Base-by-base conservation (phyloP, 23 tunicate species). In the Styela clava region DNA sequence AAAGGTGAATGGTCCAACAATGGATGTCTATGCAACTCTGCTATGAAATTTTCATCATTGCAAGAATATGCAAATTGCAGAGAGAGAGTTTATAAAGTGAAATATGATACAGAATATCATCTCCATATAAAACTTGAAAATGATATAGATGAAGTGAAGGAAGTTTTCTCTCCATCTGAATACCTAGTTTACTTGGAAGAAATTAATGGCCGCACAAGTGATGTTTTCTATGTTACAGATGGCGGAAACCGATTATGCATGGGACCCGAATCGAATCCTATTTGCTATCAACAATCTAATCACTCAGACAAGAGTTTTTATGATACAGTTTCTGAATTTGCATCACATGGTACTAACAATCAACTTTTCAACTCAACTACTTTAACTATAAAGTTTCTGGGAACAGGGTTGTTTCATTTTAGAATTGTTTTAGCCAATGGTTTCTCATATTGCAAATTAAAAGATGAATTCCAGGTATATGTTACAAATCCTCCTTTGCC, bases 401-500 rank as follows among this genome's bases (percentile, higher is more conserved):
- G 95, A 3, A 52, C 88, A 0, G 95, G 95, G 0, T 79, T 89
- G 0, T 89, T 89, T 68, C 95, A 89, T 34, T 80, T 89, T 1
- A 86, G 95, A 32, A 61, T 89, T 9, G 74, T 82, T n/a, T n/a
- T 89, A 5, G 74, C 61, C 24, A 20, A 74, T 22, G 95, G 88
- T 5, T 74, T 63, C 68, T 85, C 84, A 33, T 89, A 85, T 61
- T 89, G 95, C 79, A 28, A 32, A 1, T 65, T 89, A 2, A 74
- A 70, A 31, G 95, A 89, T 76, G 95, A 89, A 69, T 85, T 89
- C 56, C 95, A 89, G 86, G 95, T 85, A 2, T 89, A 79, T 44
- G 94, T 84, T 5, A 73, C 70, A n/a, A 89, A 89, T 79, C 94
- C 94, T 28, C 94, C 94, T 37, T 77, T 89, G 56, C 94, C 94